Evolutionary conservation across 2,888 invertebrate genomes (phyloP), one percentile per base, ranked within the genome.

Genomic region (Melieria crassipennis): DNA sequence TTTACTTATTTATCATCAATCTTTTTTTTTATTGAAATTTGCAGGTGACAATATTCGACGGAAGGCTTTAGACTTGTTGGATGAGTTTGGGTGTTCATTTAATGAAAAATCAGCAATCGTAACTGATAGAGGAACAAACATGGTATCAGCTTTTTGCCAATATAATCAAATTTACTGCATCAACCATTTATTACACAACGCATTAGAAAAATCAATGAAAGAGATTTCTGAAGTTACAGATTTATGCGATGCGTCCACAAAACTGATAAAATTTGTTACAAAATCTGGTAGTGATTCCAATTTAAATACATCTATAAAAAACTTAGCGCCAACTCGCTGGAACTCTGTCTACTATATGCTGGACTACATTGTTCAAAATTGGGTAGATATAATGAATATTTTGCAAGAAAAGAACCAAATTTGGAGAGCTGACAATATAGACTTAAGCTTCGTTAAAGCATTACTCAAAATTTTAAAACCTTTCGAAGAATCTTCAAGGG

Each of bases 211-310:
- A 62, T 70, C 73, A 7, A 64, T 73, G 13, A 47, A 57, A 16
- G 60, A 72, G 43, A 65, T 74, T 16, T 9, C 64, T 16, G 74
- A 66, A 46, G 43, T 75, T 43, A 57, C 7, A 11, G 58, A 73
- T 16, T 46, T 76, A 5, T 67, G 58, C 13, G n/a, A 68, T 11
- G 10, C 13, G 9, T 57, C 70, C 30, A 56, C 30, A 42, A 72
- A 73, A 52, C 47, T 76, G 6, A 68, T 75, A 5, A 74, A 55
- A 52, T 70, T 72, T 70, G 69, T 75, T 10, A 67, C 72, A 67
- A 72, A 71, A 45, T 61, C 58, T 5, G 65, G 65, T 9, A 30
- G 69, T 13, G 72, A 73, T 65, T 55, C 56, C n/a, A 43, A 13
- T 10, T 55, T 69, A 16, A 16, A 16, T 0, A 16, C 16, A 30